Evolutionary conservation across 2,113 vertebrate genomes (phyloP).

Genomic region (Thalassoma bifasciatum): DNA sequence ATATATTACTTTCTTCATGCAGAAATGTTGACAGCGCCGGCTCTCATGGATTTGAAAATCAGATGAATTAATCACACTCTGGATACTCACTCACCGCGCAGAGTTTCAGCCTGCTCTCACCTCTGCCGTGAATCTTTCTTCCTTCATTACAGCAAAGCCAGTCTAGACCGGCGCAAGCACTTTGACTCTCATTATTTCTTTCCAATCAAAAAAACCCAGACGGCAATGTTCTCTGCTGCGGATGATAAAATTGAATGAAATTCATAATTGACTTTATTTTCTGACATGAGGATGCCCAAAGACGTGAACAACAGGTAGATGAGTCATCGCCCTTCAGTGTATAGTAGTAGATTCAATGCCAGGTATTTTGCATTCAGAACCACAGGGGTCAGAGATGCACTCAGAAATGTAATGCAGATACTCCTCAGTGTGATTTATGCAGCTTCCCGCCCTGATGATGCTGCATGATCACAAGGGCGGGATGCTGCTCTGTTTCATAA

Average conservation of each 20-base stretch:
- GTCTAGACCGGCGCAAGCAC: conserved; percentile 18
- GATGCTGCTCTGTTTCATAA: not conserved
- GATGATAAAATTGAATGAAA: conserved; percentile 49
- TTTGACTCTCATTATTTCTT: conserved; percentile 27
- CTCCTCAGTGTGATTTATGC: conserved; percentile 20
- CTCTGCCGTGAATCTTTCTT: conserved; percentile 39
- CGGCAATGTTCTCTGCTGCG: conserved; percentile 35
- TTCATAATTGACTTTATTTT: conserved; percentile 54
- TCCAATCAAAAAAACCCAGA: conserved; percentile 29
- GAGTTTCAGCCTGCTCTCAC: conserved; percentile 14
- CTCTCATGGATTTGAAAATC: conserved; percentile 11
- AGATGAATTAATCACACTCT: conserved; percentile 17
- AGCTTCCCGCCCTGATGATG: not conserved
- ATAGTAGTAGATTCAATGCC: conserved; percentile 5
- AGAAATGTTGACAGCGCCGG: not conserved
- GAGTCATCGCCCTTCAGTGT: conserved; percentile 42
- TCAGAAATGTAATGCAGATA: conserved; percentile 11
- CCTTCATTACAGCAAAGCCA: conserved; percentile 35
- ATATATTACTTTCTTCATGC: conserved; percentile 1
- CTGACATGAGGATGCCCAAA: conserved; percentile 42
- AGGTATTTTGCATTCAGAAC: conserved; percentile 38
- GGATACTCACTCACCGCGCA: not conserved
- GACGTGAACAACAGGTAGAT: conserved; percentile 39
- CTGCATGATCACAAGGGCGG: not conserved
- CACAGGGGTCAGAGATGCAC: conserved; percentile 18